Base-by-base conservation (phyloP, 2,797 vertebrate genomes). In the Eulemur mongoz region DNA sequence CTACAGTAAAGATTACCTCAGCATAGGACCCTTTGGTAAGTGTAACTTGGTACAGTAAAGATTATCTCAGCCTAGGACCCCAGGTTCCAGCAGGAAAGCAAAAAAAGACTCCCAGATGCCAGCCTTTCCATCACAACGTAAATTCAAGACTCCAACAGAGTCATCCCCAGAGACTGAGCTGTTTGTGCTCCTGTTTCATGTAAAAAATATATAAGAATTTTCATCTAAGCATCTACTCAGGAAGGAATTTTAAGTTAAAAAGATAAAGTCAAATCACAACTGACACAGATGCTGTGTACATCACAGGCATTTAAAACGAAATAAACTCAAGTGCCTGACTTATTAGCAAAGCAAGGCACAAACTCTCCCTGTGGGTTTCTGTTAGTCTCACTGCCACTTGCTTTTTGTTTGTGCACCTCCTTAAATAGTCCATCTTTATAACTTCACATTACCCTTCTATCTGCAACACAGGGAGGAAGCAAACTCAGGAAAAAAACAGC, bases 201-300 rank as follows among this genome's bases (percentile, higher is more conserved):
- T 80, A 80, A 94, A 43, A 76, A 78, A 78, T 40, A 70, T 20
- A 23, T 15, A 72, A 78, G 2, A 67, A 78, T 76, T 48, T 82
- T 57, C 72, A 85, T 17, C 23, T 54, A 87, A 72, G 83, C 35
- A 78, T n/a, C 63, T 27, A 83, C 65, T 79, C 65, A 73, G 79
- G 50, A 91, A 93, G 52, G 48, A 88, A 84, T 89, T 89, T 38
- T 72, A 92, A 50, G 50, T 75, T 82, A 10, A 92, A 92, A 88
- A 67, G 18, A 57, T 6, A 50, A 96, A 85, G 30, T 83, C 84
- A 92, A 95, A 57, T 79, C 54, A 14, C 38, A 90, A 86, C 20
- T 13, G 48, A 52, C 22, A 57, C 12, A 83, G 82, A 88, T 45
- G 40, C n/a, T 45, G 2, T 32, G 14, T 32, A 69, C 8, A 43